phyloP scores from a whole-genome alignment of 1,140 invertebrate genomes.

The Phthorimaea operculella region DNA sequence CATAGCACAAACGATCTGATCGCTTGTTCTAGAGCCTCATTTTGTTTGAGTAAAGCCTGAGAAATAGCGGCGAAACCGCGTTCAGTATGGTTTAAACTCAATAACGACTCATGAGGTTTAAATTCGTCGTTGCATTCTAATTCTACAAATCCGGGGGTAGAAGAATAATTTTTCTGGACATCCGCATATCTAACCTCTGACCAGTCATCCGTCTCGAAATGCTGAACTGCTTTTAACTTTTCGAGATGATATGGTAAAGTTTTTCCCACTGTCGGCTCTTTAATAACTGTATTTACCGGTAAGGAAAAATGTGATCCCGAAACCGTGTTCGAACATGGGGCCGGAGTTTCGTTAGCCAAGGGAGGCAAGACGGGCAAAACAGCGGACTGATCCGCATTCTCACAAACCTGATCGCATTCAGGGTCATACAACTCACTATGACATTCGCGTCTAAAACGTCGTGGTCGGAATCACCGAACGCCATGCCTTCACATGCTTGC shows the following conservation, averaged over 20 bases:
- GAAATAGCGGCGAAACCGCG: conserved; percentile 9
- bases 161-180: conserved; percentile 14
- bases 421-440: conserved; percentile 3
- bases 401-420: neutral
- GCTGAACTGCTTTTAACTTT: conserved; percentile 4
- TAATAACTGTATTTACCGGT: conserved; percentile 4
- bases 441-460: neutral
- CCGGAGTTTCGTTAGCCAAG: neutral
- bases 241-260: neutral
- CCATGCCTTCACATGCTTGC: no score
- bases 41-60: conserved; percentile 4
- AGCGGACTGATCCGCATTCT: neutral
- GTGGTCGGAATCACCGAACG: neutral
- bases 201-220: conserved; percentile 10
- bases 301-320: conserved; percentile 1
- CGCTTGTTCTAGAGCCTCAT: conserved; percentile 2
- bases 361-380: no score
- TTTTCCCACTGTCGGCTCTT: conserved; percentile 8
- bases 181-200: conserved; percentile 9
- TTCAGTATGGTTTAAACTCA: neutral
- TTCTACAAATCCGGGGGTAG: conserved; percentile 21
- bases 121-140: conserved; percentile 25
- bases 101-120: conserved; percentile 1
- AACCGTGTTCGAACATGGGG: neutral
- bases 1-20: conserved; percentile 1